phyloP scores from a whole-genome alignment of 2,888 invertebrate species.

The Standfussiana lucernea region DNA sequence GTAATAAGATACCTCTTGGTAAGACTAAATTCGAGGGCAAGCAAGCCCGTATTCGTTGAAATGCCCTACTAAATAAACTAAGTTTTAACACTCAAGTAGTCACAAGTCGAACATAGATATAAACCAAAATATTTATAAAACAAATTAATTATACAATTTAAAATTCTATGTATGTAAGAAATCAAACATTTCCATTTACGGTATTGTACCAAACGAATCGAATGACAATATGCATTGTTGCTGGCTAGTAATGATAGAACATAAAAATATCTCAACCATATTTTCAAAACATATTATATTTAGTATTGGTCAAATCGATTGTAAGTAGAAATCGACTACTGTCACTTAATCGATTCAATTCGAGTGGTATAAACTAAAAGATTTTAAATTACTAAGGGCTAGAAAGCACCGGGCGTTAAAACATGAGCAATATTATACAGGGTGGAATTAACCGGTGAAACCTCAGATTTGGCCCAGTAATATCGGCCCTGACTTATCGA shows the following conservation, averaged over 20 bases:
- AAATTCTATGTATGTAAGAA: conserved; percentile 12
- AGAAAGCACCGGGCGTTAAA: conserved; percentile 35
- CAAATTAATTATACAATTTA: conserved; percentile 55
- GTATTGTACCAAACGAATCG: background rate
- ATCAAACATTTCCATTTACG: conserved; percentile 7
- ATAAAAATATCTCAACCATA: background rate
- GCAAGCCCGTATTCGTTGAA: background rate
- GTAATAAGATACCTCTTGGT: too few relatives aligned
- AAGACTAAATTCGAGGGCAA: background rate
- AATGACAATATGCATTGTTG: conserved; percentile 6
- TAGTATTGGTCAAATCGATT: conserved; percentile 11
- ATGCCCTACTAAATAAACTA: background rate
- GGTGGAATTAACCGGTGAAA: background rate
- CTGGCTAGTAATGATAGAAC: conserved; percentile 23
- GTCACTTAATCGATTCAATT: conserved; percentile 13
- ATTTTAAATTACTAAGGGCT: conserved; percentile 20
- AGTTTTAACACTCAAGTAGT: conserved; percentile 35
- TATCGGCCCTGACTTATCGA: background rate
- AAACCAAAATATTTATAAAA: conserved; percentile 58
- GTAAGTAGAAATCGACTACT: conserved; percentile 24
- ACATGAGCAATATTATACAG: conserved; percentile 26
- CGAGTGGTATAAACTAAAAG: conserved; percentile 21
- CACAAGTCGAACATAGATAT: conserved; percentile 45
- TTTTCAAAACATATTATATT: conserved; percentile 7
- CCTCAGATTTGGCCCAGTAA: background rate